These are phyloP conservation scores for Mesoligia furuncula DNA, from an alignment of 2,888 invertebrate genomes.

Conservation along the genomic window DNA sequence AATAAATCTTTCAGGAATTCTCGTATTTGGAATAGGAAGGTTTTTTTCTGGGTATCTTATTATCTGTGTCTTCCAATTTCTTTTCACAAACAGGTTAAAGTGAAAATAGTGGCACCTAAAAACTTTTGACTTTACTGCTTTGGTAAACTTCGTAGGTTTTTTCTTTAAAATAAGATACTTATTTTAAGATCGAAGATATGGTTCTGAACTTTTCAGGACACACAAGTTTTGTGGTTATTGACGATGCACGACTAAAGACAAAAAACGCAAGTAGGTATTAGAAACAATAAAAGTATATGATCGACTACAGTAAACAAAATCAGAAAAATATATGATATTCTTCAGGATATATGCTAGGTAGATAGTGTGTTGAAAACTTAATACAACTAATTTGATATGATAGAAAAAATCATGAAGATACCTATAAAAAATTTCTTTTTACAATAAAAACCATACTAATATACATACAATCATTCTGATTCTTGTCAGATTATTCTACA, in stretches of 20 bases:
- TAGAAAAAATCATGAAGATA: too few relatives aligned
- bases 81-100: not conserved
- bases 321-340: too few relatives aligned
- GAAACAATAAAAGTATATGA: too few relatives aligned
- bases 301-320: too few relatives aligned
- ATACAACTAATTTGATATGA: too few relatives aligned
- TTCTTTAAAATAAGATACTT: not conserved
- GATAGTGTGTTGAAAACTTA: too few relatives aligned
- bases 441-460: too few relatives aligned
- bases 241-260: not conserved
- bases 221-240: not conserved
- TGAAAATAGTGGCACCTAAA: not conserved
- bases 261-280: too few relatives aligned
- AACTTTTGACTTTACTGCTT: not conserved
- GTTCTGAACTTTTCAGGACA: not conserved
- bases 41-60: not conserved
- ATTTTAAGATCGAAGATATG: not conserved
- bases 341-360: too few relatives aligned
- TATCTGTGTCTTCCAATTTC: not conserved
- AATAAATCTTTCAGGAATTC: slow-evolving; percentile 32
- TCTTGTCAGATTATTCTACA: too few relatives aligned
- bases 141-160: not conserved
- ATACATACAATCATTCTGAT: too few relatives aligned
- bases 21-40: slow-evolving; percentile 1
- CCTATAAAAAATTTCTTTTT: too few relatives aligned